Percentiles rank a stretch among this genome's conserved stretches.
Conservation (phyloP, 1,140 invertebrate species). For the Matsumurasca onukii region DNA sequence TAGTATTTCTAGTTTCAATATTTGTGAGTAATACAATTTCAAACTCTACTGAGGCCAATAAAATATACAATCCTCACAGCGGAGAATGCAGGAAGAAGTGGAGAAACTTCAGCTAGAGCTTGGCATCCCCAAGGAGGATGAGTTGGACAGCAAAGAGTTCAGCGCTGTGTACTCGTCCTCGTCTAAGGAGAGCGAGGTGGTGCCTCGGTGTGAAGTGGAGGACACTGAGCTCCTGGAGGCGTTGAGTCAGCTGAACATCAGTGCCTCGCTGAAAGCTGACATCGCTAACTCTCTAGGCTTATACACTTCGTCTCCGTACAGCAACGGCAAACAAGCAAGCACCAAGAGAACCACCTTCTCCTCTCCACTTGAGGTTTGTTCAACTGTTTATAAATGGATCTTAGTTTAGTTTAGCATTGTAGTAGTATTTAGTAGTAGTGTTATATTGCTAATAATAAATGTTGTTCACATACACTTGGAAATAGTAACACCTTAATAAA, state of each 20-base stretch:
- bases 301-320: not conserved
- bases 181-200: not conserved
- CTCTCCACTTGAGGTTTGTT: constrained; percentile 11
- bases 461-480: too few relatives aligned
- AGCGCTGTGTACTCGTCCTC: constrained; percentile 15
- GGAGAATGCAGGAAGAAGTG: constrained; percentile 51
- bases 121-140: constrained; percentile 47
- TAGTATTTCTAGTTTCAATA: too few relatives aligned
- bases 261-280: constrained; percentile 12
- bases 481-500: too few relatives aligned
- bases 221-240: constrained; percentile 25
- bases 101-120: constrained; percentile 50
- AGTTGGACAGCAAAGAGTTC: constrained; percentile 37
- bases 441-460: too few relatives aligned
- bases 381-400: too few relatives aligned
- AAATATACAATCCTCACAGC: too few relatives aligned
- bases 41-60: too few relatives aligned
- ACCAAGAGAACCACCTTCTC: constrained; percentile 6
- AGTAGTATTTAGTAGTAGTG: too few relatives aligned
- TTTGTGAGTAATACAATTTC: too few relatives aligned
- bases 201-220: not conserved
- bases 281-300: constrained; percentile 1
- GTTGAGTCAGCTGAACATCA: constrained; percentile 14
- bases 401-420: too few relatives aligned
- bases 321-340: not conserved